A percentile compares a stretch with the other conserved stretches of the same genome.
Conservation (phyloP, 2,113 vertebrate genomes). For the Montifringilla adamsi region DNA sequence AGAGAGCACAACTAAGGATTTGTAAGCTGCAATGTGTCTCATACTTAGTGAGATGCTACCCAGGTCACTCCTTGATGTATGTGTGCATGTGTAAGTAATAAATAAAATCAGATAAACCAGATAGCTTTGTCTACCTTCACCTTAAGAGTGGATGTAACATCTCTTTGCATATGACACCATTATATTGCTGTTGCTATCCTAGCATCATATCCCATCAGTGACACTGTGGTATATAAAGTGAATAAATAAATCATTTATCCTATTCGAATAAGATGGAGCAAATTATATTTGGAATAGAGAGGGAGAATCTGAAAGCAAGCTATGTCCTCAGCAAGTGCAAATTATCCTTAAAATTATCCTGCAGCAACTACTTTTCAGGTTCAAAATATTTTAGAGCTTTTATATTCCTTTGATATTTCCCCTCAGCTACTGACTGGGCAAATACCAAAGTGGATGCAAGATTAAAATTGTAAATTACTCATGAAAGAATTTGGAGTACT, state of each 20-base stretch:
- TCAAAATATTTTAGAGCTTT: not conserved
- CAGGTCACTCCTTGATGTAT: not conserved
- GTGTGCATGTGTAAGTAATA: not conserved
- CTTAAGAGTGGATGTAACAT: not conserved
- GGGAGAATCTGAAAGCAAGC: not conserved
- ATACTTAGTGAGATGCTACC: not conserved
- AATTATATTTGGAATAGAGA: not conserved
- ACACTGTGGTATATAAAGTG: not conserved
- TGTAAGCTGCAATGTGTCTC: not conserved
- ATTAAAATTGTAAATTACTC: not conserved
- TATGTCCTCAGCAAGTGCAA: not conserved
- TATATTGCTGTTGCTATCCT: not conserved
- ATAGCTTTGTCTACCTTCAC: constrained; percentile 4
- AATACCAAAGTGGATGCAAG: not conserved
- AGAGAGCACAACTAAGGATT: not conserved
- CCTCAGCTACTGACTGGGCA: not conserved
- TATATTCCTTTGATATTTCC: not conserved
- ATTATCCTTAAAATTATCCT: not conserved
- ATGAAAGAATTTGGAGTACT: not conserved
- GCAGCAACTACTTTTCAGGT: not conserved
- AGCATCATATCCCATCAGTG: not conserved
- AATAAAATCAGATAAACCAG: constrained; percentile 4
- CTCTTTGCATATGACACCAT: not conserved
- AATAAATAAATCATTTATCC: not conserved
- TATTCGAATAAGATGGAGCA: not conserved